Percentiles rank a stretch among this genome's conserved stretches.
Evolutionary conservation across 1,140 invertebrate genomes (phyloP).

Genomic region (Magallana ariakensis): DNA sequence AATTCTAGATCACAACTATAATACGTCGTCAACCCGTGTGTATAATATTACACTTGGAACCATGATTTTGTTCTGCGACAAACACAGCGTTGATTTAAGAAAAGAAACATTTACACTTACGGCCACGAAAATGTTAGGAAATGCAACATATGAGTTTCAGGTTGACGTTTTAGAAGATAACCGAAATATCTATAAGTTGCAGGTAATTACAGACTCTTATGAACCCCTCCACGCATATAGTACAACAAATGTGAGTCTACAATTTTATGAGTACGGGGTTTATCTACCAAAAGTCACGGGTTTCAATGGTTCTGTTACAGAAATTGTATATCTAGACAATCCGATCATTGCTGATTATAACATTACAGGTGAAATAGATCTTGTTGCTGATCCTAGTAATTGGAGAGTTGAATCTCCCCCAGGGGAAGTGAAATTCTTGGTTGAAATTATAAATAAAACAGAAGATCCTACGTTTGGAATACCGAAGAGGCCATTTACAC

Average conservation of each 20-base stretch:
- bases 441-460: slow-evolving; percentile 18
- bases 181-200: not conserved
- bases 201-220: not conserved
- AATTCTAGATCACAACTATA: slow-evolving; percentile 23
- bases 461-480: not conserved
- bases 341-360: slow-evolving; percentile 20
- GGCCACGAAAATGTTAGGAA: slow-evolving; percentile 3
- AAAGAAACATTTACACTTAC: slow-evolving; percentile 2
- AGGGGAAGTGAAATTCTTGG: not conserved
- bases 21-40: not conserved
- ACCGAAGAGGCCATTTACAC: slow-evolving; percentile 19
- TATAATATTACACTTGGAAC: slow-evolving; percentile 7
- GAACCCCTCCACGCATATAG: not conserved
- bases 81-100: not conserved
- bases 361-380: slow-evolving; percentile 21
- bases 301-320: not conserved
- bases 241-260: slow-evolving; percentile 29
- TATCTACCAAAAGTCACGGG: slow-evolving; percentile 21
- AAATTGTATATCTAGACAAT: slow-evolving; percentile 38
- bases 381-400: not conserved
- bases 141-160: not conserved
- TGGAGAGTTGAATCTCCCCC: slow-evolving; percentile 23
- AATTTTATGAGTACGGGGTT: slow-evolving; percentile 23
- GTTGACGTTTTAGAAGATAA: not conserved
- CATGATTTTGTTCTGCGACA: slow-evolving; percentile 11